Evolutionary conservation across 1,140 invertebrate genomes (phyloP).

Genomic region (Holotrichia oblita): DNA sequence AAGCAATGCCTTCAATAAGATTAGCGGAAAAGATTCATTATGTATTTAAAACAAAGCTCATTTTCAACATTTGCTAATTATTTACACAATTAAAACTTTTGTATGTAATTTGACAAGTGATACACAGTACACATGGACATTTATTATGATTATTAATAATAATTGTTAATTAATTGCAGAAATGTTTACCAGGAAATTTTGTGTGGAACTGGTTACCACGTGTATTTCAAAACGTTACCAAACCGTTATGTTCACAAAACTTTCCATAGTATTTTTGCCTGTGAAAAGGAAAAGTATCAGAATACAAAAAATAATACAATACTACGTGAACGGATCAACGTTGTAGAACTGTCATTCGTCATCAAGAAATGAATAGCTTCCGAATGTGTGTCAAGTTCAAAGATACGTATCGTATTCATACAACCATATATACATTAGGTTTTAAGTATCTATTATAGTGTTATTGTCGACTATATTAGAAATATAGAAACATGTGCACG

Average conservation of each 20-base stretch:
- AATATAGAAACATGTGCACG: slow-evolving; percentile 2
- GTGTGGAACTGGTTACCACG: neutral
- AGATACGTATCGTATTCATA: neutral
- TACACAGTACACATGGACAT: too few species aligned
- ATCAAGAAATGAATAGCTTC: slow-evolving; percentile 17
- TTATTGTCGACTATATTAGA: neutral
- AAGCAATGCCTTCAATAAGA: too few species aligned
- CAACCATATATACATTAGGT: neutral
- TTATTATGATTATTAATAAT: too few species aligned
- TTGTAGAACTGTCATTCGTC: neutral
- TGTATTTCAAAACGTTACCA: slow-evolving; percentile 5
- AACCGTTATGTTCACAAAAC: neutral
- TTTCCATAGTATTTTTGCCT: too few species aligned
- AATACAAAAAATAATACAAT: neutral
- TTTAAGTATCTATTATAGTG: slow-evolving; percentile 1
- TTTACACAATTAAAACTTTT: too few species aligned
- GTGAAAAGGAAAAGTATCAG: too few species aligned
- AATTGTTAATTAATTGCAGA: too few species aligned
- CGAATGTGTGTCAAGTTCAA: slow-evolving; percentile 1
- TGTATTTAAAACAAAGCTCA: too few species aligned
- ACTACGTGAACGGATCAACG: slow-evolving; percentile 10
- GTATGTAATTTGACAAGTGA: too few species aligned
- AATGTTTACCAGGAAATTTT: too few species aligned
- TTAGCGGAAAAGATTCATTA: too few species aligned
- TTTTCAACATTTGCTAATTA: too few species aligned